Evolutionary conservation across 2,797 vertebrate species (phyloP), one percentile per base, ranked within the genome.

Genomic region (Pempheris klunzingeri): DNA sequence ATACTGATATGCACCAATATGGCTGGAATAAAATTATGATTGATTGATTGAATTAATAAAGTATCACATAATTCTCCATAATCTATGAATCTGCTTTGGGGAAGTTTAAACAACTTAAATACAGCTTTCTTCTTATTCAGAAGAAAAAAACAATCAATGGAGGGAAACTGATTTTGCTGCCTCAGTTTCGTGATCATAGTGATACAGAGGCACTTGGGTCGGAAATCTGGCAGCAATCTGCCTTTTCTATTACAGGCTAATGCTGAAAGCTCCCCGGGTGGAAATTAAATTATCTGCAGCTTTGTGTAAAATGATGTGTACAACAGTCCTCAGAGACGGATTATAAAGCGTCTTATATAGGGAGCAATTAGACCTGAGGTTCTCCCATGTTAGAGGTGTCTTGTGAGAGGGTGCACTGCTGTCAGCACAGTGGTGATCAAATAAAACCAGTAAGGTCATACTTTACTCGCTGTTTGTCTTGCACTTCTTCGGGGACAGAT

Each of bases 201-300:
- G 69, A 82, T 74, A 82, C 75, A 62, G 74, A 76, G 53, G 67
- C 61, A 71, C 62, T 81, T 74, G 75, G 80, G 76, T 85, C 78
- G 9, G 71, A 82, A 88, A 85, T 88, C 80, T 89, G 78, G 86
- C 83, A 87, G 78, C 78, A 84, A 84, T 87, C 80, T 90, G 84
- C 75, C 67, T 84, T 90, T 91, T 89, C 83, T 89, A 85, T 92
- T 90, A 91, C 74, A 82, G 71, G 28, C 71, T 77, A 80, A 92
- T 65, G 77, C 77, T 81, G 75, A 88, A 49, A 72, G 73, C 87
- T 92, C 91, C 83, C 92, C 55, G 61, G 83, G 79, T 87, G 85
- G 72, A 91, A 92, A 93, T 94, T 90, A 90, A 93, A 94, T 92
- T 87, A 93, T 91, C 87, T 81, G 67, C 80, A 87, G 87, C 88